These are phyloP conservation scores for Caenorhabditis angaria DNA, from an alignment of 2,888 invertebrate genomes.

Conservation along the genomic window DNA sequence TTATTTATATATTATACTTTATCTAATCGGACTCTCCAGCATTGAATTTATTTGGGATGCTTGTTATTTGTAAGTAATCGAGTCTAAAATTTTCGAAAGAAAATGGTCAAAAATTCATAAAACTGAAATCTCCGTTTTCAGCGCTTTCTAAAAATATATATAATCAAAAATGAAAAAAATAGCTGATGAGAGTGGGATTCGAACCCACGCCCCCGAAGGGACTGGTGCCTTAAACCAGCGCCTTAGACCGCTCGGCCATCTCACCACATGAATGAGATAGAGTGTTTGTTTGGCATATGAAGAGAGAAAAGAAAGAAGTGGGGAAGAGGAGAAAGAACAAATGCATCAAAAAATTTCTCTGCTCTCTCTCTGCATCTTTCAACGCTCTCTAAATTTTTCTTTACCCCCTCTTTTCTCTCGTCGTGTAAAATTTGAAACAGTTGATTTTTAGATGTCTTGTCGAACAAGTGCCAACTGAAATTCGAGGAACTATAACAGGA, in stretches of 20 bases:
- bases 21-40: slow-evolving; percentile 21
- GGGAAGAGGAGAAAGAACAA: not conserved
- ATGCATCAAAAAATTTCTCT: not conserved
- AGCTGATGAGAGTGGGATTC: slow-evolving; percentile 79
- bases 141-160: not conserved
- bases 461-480: slow-evolving; percentile 44
- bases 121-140: not conserved
- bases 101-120: too few species aligned
- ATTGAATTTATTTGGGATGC: slow-evolving; percentile 46
- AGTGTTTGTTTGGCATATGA: not conserved
- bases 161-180: slow-evolving; percentile 13
- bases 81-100: too few species aligned
- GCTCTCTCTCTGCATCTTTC: too few species aligned
- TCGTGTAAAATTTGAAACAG: not conserved
- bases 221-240: slow-evolving; percentile 87
- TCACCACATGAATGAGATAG: slow-evolving; percentile 19
- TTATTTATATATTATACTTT: slow-evolving; percentile 22
- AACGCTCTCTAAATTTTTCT: too few species aligned
- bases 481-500: slow-evolving; percentile 37
- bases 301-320: not conserved
- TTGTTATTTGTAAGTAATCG: slow-evolving; percentile 35
- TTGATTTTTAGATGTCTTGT: slow-evolving; percentile 31
- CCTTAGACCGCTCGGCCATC: slow-evolving; percentile 77
- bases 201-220: slow-evolving; percentile 87
- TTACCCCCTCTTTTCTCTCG: too few species aligned